Evolutionary conservation across 2,888 invertebrate species (phyloP), one percentile per base, ranked within the genome.

Genomic region (Arrhopalites spinosus): DNA sequence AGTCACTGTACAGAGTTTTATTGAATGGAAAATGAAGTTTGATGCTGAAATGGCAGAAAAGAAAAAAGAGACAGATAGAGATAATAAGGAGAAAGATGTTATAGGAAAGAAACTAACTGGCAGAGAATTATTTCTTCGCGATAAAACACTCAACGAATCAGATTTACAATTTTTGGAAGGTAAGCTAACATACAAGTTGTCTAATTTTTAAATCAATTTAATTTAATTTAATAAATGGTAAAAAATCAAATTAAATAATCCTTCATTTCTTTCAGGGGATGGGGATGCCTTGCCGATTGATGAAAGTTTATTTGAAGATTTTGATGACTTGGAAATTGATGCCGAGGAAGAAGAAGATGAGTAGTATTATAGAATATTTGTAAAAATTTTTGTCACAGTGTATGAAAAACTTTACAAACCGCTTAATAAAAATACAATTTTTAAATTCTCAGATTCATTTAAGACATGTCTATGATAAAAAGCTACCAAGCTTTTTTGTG

Each of bases 121-220:
- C 20, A 90, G 90, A 85, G 97, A 99, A 86, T 87, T 98, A 73
- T 99, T 99, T 88, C 89, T 98, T 86, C 90, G 90, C 74, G 98
- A 99, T 86, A 93, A 92, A 79, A 93, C 96, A 0, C 89, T 99
- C 81, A 94, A 94, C 86, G 95, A 97, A 84, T 98, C 98, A 3
- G 99, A 99, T 88, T 91, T 99, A 77, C 93, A 95, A 86, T 98
- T 96, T 88, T 92, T 95, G 86, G 96, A 94, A 86, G 94, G 93
- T 89, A 85, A 61, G n/a, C n/a, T 61, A 20, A 61, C 15, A 15
- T 45, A 11, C 15, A 11, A 45, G 8, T 45, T 45, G n/a, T n/a
- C n/a, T n/a, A n/a, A n/a, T n/a, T n/a, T n/a, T n/a, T n/a, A n/a
- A n/a, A n/a, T n/a, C n/a, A n/a, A n/a, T n/a, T n/a, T n/a, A n/a